Percentiles rank a stretch among this genome's conserved stretches.
phyloP scores from a whole-genome alignment of 2,113 vertebrate genomes.

The Gopherus flavomarginatus region DNA sequence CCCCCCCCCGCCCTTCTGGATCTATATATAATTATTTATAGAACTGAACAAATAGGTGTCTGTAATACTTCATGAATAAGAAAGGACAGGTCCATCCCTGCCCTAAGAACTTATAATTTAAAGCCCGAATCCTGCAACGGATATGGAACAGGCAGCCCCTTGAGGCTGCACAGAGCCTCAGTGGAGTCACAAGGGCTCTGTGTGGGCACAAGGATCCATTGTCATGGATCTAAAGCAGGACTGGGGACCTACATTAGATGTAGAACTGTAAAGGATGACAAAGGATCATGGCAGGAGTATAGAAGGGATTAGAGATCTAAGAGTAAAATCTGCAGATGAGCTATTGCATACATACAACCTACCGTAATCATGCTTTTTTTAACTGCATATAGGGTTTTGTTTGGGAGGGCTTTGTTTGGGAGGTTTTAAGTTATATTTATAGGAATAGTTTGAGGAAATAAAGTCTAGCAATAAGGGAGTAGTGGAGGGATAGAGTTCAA shows the following conservation, averaged over 20 bases:
- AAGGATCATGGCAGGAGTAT: neutral
- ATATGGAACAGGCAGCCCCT: neutral
- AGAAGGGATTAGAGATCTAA: neutral
- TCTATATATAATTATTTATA: neutral
- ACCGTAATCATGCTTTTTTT: neutral
- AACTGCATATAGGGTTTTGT: neutral
- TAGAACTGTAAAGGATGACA: neutral
- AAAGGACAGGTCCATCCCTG: neutral
- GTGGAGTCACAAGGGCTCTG: neutral
- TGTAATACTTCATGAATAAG: neutral
- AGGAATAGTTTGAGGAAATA: neutral
- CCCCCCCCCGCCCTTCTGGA: neutral
- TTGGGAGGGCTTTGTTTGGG: neutral
- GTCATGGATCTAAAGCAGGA: neutral
- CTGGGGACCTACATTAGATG: neutral
- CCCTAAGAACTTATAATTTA: neutral
- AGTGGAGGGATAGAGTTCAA: neutral
- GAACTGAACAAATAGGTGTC: accelerated
- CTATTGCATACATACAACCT: neutral
- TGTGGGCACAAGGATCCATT: neutral
- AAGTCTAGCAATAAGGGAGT: neutral
- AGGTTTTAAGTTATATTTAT: neutral
- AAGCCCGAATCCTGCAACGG: accelerated
- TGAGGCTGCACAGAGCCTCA: neutral
- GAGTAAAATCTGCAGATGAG: neutral